Evolutionary conservation across 1,140 invertebrate genomes (phyloP), one percentile per base, ranked within the genome.

Genomic region (Drosophila parabipectinata): DNA sequence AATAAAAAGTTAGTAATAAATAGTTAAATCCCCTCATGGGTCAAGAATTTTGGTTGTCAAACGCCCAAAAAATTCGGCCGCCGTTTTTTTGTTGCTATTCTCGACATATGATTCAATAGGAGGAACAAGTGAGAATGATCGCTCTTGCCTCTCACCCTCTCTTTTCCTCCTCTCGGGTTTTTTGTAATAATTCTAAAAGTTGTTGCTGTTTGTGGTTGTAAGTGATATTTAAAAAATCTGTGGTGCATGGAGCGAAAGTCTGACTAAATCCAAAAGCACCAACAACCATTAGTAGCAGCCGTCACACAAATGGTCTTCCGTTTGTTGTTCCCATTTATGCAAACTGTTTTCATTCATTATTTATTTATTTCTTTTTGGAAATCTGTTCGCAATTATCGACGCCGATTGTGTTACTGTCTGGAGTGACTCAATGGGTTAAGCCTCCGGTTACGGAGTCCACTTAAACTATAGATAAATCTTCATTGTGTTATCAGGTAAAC

Each of bases 31-130:
- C 18, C 44, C 4, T 9, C 15, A 3, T 0, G 18, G 44, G 41
- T 18, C 2, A 47, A 24, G 7, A 4, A 6, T 44, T 44, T 18
- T n/a, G 15, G 7, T 15, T 8, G 15, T 47, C 44, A 24, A 47
- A 47, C 24, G 26, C 26, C 47, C 26, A 28, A 26, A 14, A 50
- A 62, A 28, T 28, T 62, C 56, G 79, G 61, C 59, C 62, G 59
- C 68, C 69, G 69, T 88, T 88, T 88, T 88, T 79, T 91, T 91
- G 89, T 91, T 91, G 89, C 89, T 91, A 91, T 91, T 91, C 84
- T 91, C 79, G 81, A 91, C 81, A 91, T 82, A 91, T 91, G 89
- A 91, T 91, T 90, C 89, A 91, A 90, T 79, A 79, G 81, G 77
- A 89, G 34, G 34, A 37, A 90, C 69, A 79, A 80, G 67, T 73